These are phyloP conservation scores for Drosophila erecta DNA, from an alignment of 1,140 invertebrate genomes.

Conservation along the genomic window DNA sequence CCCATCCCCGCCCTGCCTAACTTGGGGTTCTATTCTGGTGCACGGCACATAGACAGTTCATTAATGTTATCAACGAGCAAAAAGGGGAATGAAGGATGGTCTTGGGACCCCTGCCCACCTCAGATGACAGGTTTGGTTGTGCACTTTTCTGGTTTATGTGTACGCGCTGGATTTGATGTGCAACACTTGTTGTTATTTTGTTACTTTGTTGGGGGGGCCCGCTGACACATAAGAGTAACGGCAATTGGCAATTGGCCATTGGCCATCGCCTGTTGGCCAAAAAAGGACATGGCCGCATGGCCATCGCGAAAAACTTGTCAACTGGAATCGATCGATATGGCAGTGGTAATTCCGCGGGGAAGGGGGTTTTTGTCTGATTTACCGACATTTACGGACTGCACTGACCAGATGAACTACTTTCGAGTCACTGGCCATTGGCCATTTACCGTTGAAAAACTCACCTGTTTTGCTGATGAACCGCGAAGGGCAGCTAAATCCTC, in stretches of 20 bases:
- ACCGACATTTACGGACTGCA: slow-evolving; percentile 68
- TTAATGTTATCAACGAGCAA: slow-evolving; percentile 72
- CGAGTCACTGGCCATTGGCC: slow-evolving; percentile 56
- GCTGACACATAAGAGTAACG: slow-evolving; percentile 47
- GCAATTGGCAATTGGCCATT: slow-evolving; percentile 56
- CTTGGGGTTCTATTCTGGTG: slow-evolving; percentile 71
- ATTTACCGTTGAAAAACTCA: slow-evolving; percentile 60
- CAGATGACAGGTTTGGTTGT: slow-evolving; percentile 23
- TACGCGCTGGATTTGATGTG: slow-evolving; percentile 41
- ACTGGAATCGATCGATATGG: slow-evolving; percentile 54
- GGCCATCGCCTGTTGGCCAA: slow-evolving; percentile 39
- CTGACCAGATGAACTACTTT: slow-evolving; percentile 81
- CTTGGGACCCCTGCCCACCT: background rate
- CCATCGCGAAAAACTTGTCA: slow-evolving; percentile 63
- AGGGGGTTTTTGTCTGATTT: slow-evolving; percentile 8
- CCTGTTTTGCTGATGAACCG: slow-evolving; percentile 40
- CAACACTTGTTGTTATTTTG: slow-evolving; percentile 37
- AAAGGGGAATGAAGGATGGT: slow-evolving; percentile 40
- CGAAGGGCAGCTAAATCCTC: slow-evolving; percentile 14
- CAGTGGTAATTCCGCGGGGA: slow-evolving; percentile 3
- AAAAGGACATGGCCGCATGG: slow-evolving; percentile 70
- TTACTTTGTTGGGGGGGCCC: slow-evolving; percentile 7
- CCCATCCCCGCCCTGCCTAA: slow-evolving; percentile 4
- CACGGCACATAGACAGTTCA: slow-evolving; percentile 71
- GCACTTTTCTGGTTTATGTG: slow-evolving; percentile 45